These are phyloP conservation scores for Copidosoma aretas DNA, from an alignment of 2,888 invertebrate species.

Conservation along the genomic window DNA sequence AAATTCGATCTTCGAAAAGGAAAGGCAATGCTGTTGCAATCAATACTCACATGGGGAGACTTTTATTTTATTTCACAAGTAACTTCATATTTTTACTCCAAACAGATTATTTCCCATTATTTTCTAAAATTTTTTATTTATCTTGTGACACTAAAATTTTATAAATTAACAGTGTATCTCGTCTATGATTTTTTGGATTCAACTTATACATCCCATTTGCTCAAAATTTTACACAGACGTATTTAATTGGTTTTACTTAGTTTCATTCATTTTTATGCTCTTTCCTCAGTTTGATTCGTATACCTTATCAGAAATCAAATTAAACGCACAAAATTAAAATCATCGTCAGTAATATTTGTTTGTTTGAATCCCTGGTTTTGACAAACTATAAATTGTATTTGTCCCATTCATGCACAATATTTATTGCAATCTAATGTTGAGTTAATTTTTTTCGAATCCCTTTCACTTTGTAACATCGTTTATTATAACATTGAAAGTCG, in stretches of 20 bases:
- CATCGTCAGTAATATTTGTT: conserved; percentile 39
- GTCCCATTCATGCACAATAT: conserved; percentile 15
- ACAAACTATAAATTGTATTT: conserved; percentile 12
- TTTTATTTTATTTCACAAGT: conserved; percentile 8
- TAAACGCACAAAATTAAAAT: conserved; percentile 42
- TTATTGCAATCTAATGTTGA: conserved; percentile 34
- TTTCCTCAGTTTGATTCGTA: conserved; percentile 19
- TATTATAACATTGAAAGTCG: conserved; percentile 54
- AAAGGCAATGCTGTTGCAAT: conserved; percentile 25
- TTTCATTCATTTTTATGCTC: conserved; percentile 13
- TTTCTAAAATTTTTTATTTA: neutral
- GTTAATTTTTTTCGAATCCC: conserved; percentile 25
- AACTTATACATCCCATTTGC: conserved; percentile 18
- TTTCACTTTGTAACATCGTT: conserved; percentile 23
- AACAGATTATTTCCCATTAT: neutral
- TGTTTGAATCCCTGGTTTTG: conserved; percentile 13
- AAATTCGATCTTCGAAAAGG: conserved; percentile 25
- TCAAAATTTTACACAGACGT: conserved; percentile 27
- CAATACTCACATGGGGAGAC: conserved; percentile 15
- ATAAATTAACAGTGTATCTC: neutral
- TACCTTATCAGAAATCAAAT: conserved; percentile 27
- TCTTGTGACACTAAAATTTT: neutral
- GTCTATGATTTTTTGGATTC: conserved; percentile 13
- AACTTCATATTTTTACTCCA: neutral
- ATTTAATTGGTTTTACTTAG: conserved; percentile 33